Conservation (phyloP, 2,113 vertebrate genomes). For the Podarcis raffonei region DNA sequence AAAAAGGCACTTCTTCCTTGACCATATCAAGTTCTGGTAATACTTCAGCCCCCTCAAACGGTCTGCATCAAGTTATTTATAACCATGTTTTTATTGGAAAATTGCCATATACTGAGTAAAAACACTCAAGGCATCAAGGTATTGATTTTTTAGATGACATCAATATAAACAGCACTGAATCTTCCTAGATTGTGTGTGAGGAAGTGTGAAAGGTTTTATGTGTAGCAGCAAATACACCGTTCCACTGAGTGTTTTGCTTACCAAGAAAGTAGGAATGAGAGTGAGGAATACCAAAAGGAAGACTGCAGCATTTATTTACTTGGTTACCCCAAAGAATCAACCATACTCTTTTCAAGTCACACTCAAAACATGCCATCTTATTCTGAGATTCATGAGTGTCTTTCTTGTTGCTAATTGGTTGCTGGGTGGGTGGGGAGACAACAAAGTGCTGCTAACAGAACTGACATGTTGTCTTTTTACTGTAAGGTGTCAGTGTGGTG, state of each 20-base stretch:
- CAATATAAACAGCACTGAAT: background rate
- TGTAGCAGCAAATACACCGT: accelerated
- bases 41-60: background rate
- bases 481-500: too few species aligned
- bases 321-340: background rate
- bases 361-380: background rate
- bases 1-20: background rate
- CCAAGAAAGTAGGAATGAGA: background rate
- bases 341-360: background rate
- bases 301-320: background rate
- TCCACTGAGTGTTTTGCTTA: accelerated
- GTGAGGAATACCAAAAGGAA: background rate
- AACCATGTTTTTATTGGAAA: background rate
- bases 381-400: background rate
- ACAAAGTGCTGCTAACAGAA: background rate
- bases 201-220: background rate
- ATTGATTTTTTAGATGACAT: background rate
- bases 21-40: background rate
- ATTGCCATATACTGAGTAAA: background rate
- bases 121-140: too few species aligned
- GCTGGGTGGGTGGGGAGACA: background rate
- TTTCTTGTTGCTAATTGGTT: background rate
- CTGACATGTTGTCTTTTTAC: too few species aligned
- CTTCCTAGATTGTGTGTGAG: accelerated
- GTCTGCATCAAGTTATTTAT: background rate